Conservation (phyloP, 1,140 invertebrate species). For the Cherax destructor region DNA sequence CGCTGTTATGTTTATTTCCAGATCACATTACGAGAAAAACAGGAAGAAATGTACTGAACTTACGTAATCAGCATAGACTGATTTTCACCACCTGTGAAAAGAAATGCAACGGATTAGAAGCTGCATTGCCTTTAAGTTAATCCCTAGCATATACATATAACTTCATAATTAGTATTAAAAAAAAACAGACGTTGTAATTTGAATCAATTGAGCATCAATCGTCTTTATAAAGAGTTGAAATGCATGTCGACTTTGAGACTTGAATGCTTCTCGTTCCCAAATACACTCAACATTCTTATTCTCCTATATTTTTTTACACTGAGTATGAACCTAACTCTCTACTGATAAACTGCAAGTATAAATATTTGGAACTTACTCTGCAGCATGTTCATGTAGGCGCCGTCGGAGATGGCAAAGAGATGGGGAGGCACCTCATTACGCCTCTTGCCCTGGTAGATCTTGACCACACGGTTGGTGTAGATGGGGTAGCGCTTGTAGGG, state of each 20-base stretch:
- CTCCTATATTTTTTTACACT: background rate
- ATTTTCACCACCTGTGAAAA: slow-evolving; percentile 71
- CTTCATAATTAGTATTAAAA: too few relatives aligned
- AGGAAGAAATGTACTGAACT: slow-evolving; percentile 38
- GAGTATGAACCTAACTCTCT: slow-evolving; percentile 76
- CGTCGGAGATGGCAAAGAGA: slow-evolving; percentile 64
- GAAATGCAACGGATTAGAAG: background rate
- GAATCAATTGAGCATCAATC: too few relatives aligned
- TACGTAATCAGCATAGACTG: slow-evolving; percentile 74
- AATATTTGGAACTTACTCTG: slow-evolving; percentile 81
- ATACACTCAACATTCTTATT: too few relatives aligned
- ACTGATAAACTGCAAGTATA: slow-evolving; percentile 67
- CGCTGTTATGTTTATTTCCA: too few relatives aligned
- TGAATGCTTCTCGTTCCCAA: too few relatives aligned
- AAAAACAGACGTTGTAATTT: too few relatives aligned
- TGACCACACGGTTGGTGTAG: slow-evolving; percentile 64
- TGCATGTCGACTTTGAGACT: background rate
- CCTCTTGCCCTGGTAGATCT: slow-evolving; percentile 69
- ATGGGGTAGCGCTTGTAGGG: slow-evolving; percentile 67
- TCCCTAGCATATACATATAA: too few relatives aligned
- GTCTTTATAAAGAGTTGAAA: too few relatives aligned
- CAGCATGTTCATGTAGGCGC: slow-evolving; percentile 59
- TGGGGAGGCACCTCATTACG: slow-evolving; percentile 65
- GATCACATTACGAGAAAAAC: background rate
- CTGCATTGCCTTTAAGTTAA: background rate